These are phyloP conservation scores for Amphilophus citrinellus DNA, from an alignment of 2,113 vertebrate genomes.

Conservation along the genomic window DNA sequence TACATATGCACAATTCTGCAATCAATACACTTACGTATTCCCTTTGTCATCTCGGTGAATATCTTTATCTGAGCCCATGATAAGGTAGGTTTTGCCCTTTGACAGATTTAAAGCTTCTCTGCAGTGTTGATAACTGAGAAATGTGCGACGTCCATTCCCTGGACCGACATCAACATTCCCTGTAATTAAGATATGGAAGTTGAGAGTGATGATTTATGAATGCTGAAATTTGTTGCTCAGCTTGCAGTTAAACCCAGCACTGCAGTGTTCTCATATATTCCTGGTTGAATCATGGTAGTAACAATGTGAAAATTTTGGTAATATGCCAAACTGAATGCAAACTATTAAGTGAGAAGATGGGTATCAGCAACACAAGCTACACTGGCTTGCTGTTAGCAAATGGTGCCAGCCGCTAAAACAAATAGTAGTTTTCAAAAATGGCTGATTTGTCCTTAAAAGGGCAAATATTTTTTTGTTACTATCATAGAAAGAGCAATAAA, in stretches of 20 bases:
- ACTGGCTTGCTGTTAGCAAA: neutral
- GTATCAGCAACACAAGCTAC: neutral
- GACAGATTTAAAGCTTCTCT: slow-evolving; percentile 53
- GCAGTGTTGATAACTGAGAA: slow-evolving; percentile 72
- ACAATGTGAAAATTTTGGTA: fast-evolving
- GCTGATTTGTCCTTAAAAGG: neutral
- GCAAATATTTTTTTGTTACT: neutral
- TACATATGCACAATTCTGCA: neutral
- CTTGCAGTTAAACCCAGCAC: neutral
- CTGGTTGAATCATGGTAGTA: fast-evolving
- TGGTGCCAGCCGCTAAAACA: neutral
- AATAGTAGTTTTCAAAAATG: neutral
- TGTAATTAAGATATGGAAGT: slow-evolving; percentile 23
- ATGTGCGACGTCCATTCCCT: slow-evolving; percentile 39
- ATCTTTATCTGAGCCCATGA: slow-evolving; percentile 75
- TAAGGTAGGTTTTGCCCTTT: slow-evolving; percentile 64
- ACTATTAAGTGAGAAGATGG: fast-evolving
- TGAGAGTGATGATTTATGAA: neutral
- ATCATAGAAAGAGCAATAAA: neutral
- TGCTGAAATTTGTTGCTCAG: neutral
- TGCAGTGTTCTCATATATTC: neutral
- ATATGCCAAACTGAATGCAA: neutral
- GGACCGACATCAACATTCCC: slow-evolving; percentile 54
- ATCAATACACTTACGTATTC: slow-evolving; percentile 31
- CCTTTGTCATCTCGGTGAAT: neutral